Base-by-base conservation (phyloP, 1,140 invertebrate species). In the Halictus rubicundus region DNA sequence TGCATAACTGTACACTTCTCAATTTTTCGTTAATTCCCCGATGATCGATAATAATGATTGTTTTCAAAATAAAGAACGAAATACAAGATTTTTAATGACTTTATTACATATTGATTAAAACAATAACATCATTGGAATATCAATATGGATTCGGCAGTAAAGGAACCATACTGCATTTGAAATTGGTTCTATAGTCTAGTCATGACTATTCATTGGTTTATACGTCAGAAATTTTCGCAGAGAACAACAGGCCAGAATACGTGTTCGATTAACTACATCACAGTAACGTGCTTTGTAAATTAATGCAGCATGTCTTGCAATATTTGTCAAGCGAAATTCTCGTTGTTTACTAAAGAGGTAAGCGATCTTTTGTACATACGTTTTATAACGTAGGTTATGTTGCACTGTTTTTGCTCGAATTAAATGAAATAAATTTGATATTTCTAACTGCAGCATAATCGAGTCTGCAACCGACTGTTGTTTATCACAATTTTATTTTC, bases 321-420 rank as follows among this genome's bases (percentile, higher is more conserved):
- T 39, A 87, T 87, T 37, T 92, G 91, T 81, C 90, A 91, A 79
- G 60, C 84, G 14, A 90, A 90, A 80, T 92, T 89, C 84, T 87
- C 89, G 3, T 90, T 92, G 59, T 92, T 92, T 42, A 89, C 80
- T 14, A 87, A 86, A 72, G 90, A 92, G 79, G 91, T 92, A 88
- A 90, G 82, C 69, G 9, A 14, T 59, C 52, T 23, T 9, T 19
- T 0, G 3, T 63, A 78, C 25, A 73, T 66, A 32, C 57, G 61
- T 69, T 39, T 23, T 46, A 9, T 71, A 14, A 5, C 37, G 46
- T 37, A 86, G 78, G 78, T 89, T 87, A 87, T 72, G 46, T 21
- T 19, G 19, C 1, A 19, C 0, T 25, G 27, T 14, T 14, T 19
- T 54, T 0, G n/a, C 4, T 21, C 39, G 14, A 27, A 42, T 46